Evolutionary conservation across 2,888 invertebrate genomes (phyloP).

Genomic region (Thyatira batis): DNA sequence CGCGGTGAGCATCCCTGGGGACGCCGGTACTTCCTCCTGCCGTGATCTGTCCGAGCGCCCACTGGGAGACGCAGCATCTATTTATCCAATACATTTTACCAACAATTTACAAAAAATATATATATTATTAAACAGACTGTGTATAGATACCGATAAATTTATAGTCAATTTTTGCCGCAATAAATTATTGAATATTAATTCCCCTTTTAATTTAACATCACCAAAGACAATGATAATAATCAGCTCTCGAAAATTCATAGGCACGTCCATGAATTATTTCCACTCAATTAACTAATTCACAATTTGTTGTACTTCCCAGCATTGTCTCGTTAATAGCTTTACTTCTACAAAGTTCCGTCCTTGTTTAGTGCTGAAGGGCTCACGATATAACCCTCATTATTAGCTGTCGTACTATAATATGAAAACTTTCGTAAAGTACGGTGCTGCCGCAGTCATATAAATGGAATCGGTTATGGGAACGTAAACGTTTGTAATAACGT

Average conservation of each 20-base stretch:
- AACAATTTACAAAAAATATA: constrained; percentile 10
- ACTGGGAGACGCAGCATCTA: constrained; percentile 72
- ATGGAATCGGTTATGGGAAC: constrained; percentile 59
- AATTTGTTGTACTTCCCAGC: constrained; percentile 32
- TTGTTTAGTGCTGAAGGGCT: constrained; percentile 49
- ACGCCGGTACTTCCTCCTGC: constrained; percentile 74
- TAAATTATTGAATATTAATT: neutral
- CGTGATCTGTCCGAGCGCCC: constrained; percentile 74
- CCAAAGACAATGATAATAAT: neutral
- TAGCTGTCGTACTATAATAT: constrained; percentile 49
- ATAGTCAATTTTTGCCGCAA: too few species aligned
- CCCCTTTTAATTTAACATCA: neutral
- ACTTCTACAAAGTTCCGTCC: constrained; percentile 41
- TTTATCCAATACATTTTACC: constrained; percentile 19
- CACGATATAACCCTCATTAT: constrained; percentile 50
- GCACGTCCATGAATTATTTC: constrained; percentile 29
- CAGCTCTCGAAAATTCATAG: constrained; percentile 21
- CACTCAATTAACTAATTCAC: constrained; percentile 31
- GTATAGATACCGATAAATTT: too few species aligned
- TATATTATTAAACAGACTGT: constrained; percentile 18
- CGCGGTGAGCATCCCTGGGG: constrained; percentile 80
- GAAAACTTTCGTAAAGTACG: constrained; percentile 54
- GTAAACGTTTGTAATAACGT: constrained; percentile 61
- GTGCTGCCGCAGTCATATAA: constrained; percentile 45
- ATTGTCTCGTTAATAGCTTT: constrained; percentile 43